Percentiles rank a stretch among this genome's conserved stretches.
phyloP scores from a whole-genome alignment of 2,888 invertebrate genomes.

The Chymomyza caudatula region DNA sequence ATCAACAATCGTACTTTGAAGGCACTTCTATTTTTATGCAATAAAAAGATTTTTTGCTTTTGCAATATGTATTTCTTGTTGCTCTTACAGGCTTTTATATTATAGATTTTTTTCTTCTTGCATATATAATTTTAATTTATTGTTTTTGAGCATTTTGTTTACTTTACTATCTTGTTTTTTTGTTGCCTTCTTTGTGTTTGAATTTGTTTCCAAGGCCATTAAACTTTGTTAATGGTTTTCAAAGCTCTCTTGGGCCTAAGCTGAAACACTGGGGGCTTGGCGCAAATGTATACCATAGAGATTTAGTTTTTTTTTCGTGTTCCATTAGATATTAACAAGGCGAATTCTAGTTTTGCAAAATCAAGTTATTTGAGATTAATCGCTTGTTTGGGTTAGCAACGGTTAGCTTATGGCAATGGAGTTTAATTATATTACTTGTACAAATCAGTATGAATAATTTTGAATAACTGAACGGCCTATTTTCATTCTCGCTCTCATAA shows the following conservation, averaged over 20 bases:
- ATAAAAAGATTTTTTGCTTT: slow-evolving; percentile 38
- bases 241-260: neutral
- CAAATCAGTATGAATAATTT: too few species aligned
- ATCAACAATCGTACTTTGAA: too few species aligned
- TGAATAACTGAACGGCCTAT: too few species aligned
- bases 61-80: slow-evolving; percentile 35
- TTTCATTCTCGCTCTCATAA: too few species aligned
- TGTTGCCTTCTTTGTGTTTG: neutral
- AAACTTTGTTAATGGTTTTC: neutral
- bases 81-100: neutral
- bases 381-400: neutral
- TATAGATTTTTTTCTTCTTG: neutral
- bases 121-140: neutral
- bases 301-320: neutral
- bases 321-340: neutral
- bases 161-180: slow-evolving; percentile 1
- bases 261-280: neutral
- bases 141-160: slow-evolving; percentile 3
- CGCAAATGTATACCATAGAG: neutral
- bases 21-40: slow-evolving; percentile 53
- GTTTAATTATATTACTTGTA: neutral
- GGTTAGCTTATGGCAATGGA: neutral
- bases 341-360: neutral
- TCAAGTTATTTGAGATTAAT: neutral
- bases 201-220: neutral